These are phyloP conservation scores for Drosophila mimica DNA, from an alignment of 2,888 invertebrate species.

Conservation along the genomic window DNA sequence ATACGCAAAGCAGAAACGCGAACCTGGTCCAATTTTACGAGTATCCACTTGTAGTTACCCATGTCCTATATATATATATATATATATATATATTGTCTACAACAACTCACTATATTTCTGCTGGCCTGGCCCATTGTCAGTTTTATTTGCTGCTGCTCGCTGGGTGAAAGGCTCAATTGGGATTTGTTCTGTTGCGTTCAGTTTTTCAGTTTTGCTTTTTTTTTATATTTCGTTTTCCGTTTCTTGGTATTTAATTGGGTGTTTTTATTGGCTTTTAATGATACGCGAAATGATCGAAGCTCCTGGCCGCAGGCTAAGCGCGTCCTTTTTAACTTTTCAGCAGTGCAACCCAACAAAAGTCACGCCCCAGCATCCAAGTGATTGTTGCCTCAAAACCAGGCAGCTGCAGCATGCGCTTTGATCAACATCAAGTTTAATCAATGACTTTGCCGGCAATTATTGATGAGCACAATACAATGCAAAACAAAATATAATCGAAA, in stretches of 20 bases:
- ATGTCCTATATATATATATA: constrained; percentile 10
- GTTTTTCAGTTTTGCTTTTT: constrained; percentile 22
- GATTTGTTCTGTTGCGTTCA: constrained; percentile 70
- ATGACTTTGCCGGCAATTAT: constrained; percentile 62
- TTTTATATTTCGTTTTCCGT: constrained; percentile 3
- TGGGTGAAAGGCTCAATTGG: constrained; percentile 78
- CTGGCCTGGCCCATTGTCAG: constrained; percentile 4
- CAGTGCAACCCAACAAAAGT: constrained; percentile 43
- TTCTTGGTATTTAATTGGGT: constrained; percentile 76
- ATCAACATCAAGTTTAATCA: constrained; percentile 76
- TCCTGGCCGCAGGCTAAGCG: constrained; percentile 63
- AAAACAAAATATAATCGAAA: not conserved
- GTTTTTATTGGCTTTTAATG: constrained; percentile 80
- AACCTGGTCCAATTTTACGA: constrained; percentile 51
- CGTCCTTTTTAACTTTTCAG: constrained; percentile 43
- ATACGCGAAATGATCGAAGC: constrained; percentile 80
- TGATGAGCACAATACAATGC: constrained; percentile 50
- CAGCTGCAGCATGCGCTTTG: constrained; percentile 41
- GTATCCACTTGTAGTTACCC: constrained; percentile 18
- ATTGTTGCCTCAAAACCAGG: constrained; percentile 72
- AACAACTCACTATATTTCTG: constrained; percentile 37
- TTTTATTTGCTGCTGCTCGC: constrained; percentile 2
- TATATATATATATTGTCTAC: not conserved
- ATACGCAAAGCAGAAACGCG: constrained; percentile 53
- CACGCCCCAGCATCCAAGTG: constrained; percentile 67